Evolutionary conservation across 2,113 vertebrate genomes (phyloP), one percentile per base, ranked within the genome.

Genomic region (Carassius auratus): DNA sequence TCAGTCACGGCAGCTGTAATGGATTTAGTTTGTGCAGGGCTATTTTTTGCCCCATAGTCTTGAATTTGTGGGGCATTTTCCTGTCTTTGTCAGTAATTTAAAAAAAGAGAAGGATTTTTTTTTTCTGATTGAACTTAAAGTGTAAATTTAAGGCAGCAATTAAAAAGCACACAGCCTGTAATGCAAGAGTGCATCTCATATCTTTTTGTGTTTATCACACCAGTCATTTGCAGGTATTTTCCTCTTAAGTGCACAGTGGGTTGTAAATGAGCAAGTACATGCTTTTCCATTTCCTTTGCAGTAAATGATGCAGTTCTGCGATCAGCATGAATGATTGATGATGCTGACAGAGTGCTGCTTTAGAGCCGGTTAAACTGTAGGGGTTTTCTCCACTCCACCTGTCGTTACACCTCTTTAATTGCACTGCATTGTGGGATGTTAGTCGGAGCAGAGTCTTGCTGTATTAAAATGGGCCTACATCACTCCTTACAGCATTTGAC

Each of bases 321-420:
- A 61, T 61, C 73, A 59, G 69, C 69, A 23, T 84, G 71, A 84
- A 84, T 76, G 69, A 76, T 76, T 84, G n/a, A 76, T 76, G 82
- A 62, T 59, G 30, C 30, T 30, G 69, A 33, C 71, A 84, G 30
- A 84, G 69, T 84, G 69, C 69, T 84, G 69, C n/a, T 74, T 83
- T 55, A 13, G 36, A 61, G 30, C 12, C 59, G 33, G n/a, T 48
- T n/a, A 71, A 36, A 30, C 21, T 14, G 7, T 52, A 45, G 33
- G 55, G n/a, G 30, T 30, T 38, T 78, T 38, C 57, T 61, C 55
- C 17, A 38, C 5, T 42, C 76, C 33, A 36, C 17, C 8, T 77
- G 30, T 30, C 17, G 26, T 59, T 61, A 12, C 19, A n/a, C 30
- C 5, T n/a, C 30, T 61, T 78, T 61, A 61, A 57, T 38, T 10